These are phyloP conservation scores for Drosophila trapezifrons DNA, from an alignment of 1,140 invertebrate species.

Conservation along the genomic window DNA sequence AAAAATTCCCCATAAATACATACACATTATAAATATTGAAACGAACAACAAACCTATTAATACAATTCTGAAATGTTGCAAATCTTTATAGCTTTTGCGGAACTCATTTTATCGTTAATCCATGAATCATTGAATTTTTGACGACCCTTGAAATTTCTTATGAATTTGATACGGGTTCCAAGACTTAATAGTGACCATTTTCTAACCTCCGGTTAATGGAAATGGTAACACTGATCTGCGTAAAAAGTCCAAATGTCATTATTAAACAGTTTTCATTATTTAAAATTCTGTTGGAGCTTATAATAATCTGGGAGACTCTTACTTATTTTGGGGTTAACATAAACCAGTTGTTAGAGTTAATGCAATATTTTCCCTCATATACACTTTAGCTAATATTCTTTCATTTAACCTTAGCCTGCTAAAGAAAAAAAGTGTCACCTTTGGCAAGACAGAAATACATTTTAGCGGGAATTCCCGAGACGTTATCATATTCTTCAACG, in stretches of 20 bases:
- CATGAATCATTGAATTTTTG: neutral
- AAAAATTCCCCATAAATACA: neutral
- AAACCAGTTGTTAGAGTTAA: neutral
- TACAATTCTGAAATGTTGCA: neutral
- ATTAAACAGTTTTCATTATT: too few relatives aligned
- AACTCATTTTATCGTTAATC: neutral
- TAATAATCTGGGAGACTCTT: neutral
- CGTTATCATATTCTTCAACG: neutral
- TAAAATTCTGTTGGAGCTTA: too few relatives aligned
- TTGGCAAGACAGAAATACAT: neutral
- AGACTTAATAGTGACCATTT: neutral
- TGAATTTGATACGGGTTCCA: neutral
- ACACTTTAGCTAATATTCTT: neutral
- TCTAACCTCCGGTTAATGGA: too few relatives aligned
- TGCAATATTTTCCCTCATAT: too few relatives aligned
- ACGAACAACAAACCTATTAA: too few relatives aligned
- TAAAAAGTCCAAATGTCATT: neutral
- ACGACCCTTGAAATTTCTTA: neutral
- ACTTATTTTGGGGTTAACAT: too few relatives aligned
- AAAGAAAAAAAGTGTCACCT: too few relatives aligned
- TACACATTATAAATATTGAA: neutral
- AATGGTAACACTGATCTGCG: too few relatives aligned
- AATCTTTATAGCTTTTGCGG: neutral
- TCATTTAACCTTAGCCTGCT: neutral
- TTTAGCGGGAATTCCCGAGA: neutral